These are phyloP conservation scores for Pseudorhiza aurosa DNA, from an alignment of 30 jellyfish, hydroid and myxozoan genomes.

Conservation along the genomic window DNA sequence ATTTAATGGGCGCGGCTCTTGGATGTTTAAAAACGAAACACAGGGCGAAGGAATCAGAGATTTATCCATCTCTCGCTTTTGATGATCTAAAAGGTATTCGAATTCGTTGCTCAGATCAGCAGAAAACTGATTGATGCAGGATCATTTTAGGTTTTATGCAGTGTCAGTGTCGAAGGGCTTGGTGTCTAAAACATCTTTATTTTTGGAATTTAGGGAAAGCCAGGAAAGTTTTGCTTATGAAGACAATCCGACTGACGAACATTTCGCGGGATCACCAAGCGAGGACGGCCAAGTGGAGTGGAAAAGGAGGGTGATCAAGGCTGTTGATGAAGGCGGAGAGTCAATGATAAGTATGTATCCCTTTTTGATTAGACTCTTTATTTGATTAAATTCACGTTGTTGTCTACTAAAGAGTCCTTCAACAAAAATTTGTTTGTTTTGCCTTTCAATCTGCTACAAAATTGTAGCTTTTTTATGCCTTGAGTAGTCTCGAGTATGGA, in stretches of 20 bases:
- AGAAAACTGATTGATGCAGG: no score
- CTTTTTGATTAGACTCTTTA: background rate
- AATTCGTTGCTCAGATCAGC: no score
- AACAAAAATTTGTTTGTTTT: background rate
- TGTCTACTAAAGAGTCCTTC: no score
- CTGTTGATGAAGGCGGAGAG: slow-evolving; percentile 63
- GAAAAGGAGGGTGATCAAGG: slow-evolving; percentile 41
- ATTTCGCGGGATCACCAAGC: slow-evolving; percentile 9
- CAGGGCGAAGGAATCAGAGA: no score
- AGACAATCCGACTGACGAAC: slow-evolving; percentile 24
- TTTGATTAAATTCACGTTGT: background rate
- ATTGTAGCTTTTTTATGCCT: background rate
- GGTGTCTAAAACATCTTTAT: no score
- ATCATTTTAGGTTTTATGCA: no score
- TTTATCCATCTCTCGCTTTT: no score
- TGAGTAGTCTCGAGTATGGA: no score
- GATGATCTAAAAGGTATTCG: no score
- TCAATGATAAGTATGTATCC: slow-evolving; percentile 9
- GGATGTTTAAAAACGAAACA: no score
- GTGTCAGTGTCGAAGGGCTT: no score
- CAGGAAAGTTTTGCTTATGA: slow-evolving; percentile 44
- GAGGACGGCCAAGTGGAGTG: slow-evolving; percentile 38
- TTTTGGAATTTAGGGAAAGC: slow-evolving; percentile 71
- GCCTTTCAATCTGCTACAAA: background rate
- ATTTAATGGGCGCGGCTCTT: no score